Conservation (phyloP, 1,140 invertebrate genomes). For the Helicoverpa armigera region DNA sequence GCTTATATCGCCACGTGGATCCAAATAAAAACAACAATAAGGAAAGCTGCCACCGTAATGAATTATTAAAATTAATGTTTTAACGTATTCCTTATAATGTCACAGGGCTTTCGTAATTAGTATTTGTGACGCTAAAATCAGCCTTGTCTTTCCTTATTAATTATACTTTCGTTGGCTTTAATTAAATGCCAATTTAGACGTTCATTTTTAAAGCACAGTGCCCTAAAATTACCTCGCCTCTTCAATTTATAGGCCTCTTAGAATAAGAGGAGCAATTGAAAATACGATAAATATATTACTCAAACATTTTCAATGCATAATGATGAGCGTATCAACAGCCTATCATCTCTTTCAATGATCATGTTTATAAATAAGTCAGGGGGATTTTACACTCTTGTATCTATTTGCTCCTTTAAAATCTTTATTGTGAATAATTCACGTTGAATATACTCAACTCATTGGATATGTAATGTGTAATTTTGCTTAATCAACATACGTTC, state of each 20-base stretch:
- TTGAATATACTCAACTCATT: too few species aligned
- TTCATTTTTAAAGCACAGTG: not conserved
- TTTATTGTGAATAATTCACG: too few species aligned
- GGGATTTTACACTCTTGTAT: not conserved
- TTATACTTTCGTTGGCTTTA: not conserved
- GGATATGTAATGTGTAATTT: too few species aligned
- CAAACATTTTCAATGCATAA: conserved; percentile 42
- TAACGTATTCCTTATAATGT: too few species aligned
- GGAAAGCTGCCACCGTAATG: too few species aligned
- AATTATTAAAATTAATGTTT: too few species aligned
- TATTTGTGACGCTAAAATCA: too few species aligned
- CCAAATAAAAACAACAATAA: too few species aligned
- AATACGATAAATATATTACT: conserved; percentile 39
- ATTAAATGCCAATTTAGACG: not conserved
- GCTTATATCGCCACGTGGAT: too few species aligned
- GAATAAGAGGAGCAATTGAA: conserved; percentile 8
- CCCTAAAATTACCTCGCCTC: conserved; percentile 12
- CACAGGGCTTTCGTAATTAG: too few species aligned
- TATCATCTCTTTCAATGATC: conserved; percentile 27
- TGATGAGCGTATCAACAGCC: conserved; percentile 29
- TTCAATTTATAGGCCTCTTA: conserved; percentile 26
- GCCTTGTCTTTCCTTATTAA: too few species aligned
- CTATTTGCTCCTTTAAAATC: not conserved
- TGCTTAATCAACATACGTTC: too few species aligned
- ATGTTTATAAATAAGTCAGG: conserved; percentile 17